Evolutionary conservation across 2,797 vertebrate species (phyloP).

Genomic region (Scyliorhinus canicula): DNA sequence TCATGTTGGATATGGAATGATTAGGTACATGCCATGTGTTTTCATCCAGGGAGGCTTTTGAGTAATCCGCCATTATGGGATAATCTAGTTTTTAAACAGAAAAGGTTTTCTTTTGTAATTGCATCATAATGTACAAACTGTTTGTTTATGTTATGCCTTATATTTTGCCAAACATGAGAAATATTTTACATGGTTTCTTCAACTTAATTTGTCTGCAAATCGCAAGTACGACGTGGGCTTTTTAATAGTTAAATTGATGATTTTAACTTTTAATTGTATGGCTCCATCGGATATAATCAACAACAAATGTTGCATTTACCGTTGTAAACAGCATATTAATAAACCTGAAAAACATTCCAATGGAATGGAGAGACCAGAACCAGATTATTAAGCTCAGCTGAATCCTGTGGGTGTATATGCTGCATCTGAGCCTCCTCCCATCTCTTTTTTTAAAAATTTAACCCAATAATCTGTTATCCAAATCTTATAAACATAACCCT

Average conservation of each 20-base stretch:
- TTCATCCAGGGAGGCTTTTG: not conserved
- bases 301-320: not conserved
- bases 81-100: not conserved
- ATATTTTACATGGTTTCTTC: not conserved
- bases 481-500: not conserved
- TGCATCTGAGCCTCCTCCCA: too few relatives aligned
- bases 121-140: not conserved
- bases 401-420: too few relatives aligned
- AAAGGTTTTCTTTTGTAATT: not conserved
- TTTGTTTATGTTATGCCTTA: not conserved
- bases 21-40: not conserved
- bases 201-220: not conserved
- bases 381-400: too few relatives aligned
- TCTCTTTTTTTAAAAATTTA: too few relatives aligned
- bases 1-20: not conserved
- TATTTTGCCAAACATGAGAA: not conserved
- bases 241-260: not conserved
- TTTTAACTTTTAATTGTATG: not conserved
- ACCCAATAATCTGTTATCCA: not conserved
- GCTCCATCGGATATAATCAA: not conserved
- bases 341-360: not conserved
- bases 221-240: not conserved
- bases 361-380: not conserved
- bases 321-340: not conserved
- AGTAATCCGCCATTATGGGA: not conserved